A percentile compares a stretch with the other conserved stretches of the same genome.
Conservation (phyloP, 2,888 invertebrate genomes). For the Nephrotoma appendiculata region DNA sequence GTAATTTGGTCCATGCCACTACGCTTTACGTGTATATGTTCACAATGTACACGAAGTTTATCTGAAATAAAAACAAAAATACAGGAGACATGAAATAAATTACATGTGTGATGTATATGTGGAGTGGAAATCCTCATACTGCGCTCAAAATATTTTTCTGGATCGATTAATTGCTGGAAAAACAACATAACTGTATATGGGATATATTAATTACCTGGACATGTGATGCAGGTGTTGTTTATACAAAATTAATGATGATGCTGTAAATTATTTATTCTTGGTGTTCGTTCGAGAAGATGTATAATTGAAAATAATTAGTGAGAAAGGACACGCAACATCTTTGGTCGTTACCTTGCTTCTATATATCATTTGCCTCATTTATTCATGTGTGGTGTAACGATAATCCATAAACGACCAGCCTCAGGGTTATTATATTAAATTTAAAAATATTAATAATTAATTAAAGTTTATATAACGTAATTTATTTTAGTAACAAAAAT, state of each 20-base stretch:
- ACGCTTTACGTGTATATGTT: background rate
- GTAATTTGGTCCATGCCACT: background rate
- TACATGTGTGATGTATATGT: background rate
- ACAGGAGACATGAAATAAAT: background rate
- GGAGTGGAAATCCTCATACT: background rate
- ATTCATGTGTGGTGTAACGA: background rate
- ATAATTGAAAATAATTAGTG: background rate
- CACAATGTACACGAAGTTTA: background rate
- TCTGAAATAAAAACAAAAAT: background rate
- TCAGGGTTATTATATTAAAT: background rate
- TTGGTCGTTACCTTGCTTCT: background rate
- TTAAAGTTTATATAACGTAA: background rate
- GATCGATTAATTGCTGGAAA: background rate
- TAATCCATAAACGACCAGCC: background rate
- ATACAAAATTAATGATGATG: background rate
- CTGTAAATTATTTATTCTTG: background rate
- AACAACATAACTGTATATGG: background rate
- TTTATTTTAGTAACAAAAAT: background rate
- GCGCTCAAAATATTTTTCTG: background rate
- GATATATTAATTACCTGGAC: background rate
- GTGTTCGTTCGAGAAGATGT: background rate
- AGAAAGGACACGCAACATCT: background rate
- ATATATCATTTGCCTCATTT: background rate
- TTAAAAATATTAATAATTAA: background rate
- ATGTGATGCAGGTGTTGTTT: background rate